phyloP scores from a whole-genome alignment of 2,113 vertebrate genomes.

The Phoxinus phoxinus region DNA sequence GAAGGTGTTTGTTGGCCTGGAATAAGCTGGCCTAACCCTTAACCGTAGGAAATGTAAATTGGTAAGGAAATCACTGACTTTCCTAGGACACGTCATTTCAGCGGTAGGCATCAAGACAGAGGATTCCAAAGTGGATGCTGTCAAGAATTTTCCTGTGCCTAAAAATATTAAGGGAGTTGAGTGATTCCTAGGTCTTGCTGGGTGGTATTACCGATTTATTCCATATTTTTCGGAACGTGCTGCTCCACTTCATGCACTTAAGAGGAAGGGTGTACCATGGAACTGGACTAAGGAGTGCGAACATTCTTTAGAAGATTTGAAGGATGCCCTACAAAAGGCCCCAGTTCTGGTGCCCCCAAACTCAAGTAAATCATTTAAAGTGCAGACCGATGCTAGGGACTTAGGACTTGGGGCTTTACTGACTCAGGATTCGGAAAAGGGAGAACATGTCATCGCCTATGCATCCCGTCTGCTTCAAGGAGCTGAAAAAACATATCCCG shows the following conservation, averaged over 20 bases:
- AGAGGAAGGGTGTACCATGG: background rate
- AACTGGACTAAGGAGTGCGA: background rate
- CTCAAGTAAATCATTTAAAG: background rate
- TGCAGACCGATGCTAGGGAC: background rate
- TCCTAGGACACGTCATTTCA: background rate
- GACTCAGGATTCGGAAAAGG: background rate
- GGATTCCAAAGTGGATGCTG: constrained; percentile 1
- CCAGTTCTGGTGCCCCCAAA: background rate
- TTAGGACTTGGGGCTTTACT: background rate
- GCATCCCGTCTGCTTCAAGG: background rate
- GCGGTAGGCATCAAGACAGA: background rate
- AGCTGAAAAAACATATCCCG: background rate
- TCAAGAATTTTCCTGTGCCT: background rate
- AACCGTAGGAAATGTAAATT: background rate
- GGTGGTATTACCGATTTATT: background rate
- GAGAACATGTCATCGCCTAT: background rate
- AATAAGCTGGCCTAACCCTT: background rate
- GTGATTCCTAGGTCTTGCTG: background rate
- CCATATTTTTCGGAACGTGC: background rate
- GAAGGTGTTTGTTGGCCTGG: background rate
- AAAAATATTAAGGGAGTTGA: background rate
- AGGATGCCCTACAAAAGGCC: background rate
- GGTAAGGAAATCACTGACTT: background rate
- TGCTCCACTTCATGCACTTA: background rate
- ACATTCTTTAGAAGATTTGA: background rate